Evolutionary conservation across 2,888 invertebrate species (phyloP), one percentile per base, ranked within the genome.

Genomic region (Drosophila percnosoma): DNA sequence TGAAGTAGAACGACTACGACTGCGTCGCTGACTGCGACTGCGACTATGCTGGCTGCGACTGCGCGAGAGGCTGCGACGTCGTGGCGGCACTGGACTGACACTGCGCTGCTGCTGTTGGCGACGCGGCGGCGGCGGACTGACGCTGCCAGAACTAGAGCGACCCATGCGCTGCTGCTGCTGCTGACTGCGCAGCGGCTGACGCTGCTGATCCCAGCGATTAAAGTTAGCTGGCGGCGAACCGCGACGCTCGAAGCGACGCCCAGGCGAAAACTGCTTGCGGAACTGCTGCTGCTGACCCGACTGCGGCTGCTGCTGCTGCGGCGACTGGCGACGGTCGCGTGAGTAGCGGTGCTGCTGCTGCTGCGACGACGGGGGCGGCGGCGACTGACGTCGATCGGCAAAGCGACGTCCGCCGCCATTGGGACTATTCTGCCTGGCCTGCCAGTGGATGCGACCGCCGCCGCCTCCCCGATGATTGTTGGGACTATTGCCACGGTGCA

Each of bases 381-480:
- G 91, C 7, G 92, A 91, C 52, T 80, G 84, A 1, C 84, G 87
- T 8, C 84, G 78, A 40, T 84, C 84, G 31, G 8, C 24, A 45
- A 89, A 91, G 7, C 91, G 87, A 1, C 91, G 81, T 36, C 83
- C 81, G 0, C 81, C 80, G 1, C 79, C 84, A 45, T 77, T 85
- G 57, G 91, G 91, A 72, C 92, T 91, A 29, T 92, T 91, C n/a
- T 92, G 90, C 54, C 93, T 79, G 55, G 88, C 77, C 81, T 86
- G 90, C 83, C 93, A 91, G 54, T 88, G 87, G 64, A 90, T 90
- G 24, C 91, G 90, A 13, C 91, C 81, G 52, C 80, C 84, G 6
- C 83, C 84, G 45, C 78, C 86, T 2, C 83, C 88, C 0, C 91
- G 86, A 68, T 87, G 87, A 61, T 87, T 91, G 61, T 87, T 91